Evolutionary conservation across 1,140 invertebrate species (phyloP).

Genomic region (Bombus affinis): DNA sequence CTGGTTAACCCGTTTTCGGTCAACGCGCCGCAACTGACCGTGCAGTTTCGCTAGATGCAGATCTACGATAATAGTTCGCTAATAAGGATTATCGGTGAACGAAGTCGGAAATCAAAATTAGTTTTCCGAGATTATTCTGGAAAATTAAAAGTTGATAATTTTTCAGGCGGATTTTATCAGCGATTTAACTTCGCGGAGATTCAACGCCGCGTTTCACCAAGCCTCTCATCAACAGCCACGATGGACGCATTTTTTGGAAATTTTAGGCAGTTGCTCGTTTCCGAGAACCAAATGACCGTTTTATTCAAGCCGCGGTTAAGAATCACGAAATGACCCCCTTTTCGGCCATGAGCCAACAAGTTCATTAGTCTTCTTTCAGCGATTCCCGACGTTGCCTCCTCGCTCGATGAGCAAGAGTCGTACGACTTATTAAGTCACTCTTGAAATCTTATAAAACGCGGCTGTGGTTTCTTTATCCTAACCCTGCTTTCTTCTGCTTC

Average conservation of each 20-base stretch:
- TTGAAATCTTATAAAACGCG: slow-evolving; percentile 44
- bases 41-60: neutral
- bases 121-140: too few relatives aligned
- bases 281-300: slow-evolving; percentile 16
- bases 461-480: slow-evolving; percentile 2
- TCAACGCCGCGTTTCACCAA: neutral
- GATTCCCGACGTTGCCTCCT: slow-evolving; percentile 29
- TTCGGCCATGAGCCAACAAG: slow-evolving; percentile 50
- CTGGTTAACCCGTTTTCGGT: neutral
- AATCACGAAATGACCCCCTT: slow-evolving; percentile 41
- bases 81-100: neutral
- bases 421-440: slow-evolving; percentile 47
- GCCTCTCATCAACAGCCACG: neutral
- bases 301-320: slow-evolving; percentile 42
- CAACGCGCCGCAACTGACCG: neutral
- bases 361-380: slow-evolving; percentile 52
- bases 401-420: slow-evolving; percentile 22
- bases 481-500: slow-evolving; percentile 3
- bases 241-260: neutral
- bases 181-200: neutral
- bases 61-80: neutral
- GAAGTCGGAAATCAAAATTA: neutral
- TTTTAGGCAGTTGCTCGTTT: neutral
- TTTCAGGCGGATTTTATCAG: neutral
- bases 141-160: neutral